Evolutionary conservation across 2,888 invertebrate species (phyloP).

Genomic region (Drosophila nigricruria): DNA sequence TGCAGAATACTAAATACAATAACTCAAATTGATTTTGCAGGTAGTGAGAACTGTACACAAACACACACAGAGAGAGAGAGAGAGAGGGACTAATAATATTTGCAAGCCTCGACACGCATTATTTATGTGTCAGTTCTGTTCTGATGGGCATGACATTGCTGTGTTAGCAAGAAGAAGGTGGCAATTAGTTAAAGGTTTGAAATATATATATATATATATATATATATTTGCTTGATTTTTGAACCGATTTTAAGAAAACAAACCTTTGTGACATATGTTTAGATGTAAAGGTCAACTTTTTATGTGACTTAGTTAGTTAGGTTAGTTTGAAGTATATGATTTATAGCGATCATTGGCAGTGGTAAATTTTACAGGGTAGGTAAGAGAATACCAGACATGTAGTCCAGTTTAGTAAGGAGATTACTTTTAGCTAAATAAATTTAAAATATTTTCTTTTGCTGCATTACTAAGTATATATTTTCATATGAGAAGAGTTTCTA

Average conservation of each 20-base stretch:
- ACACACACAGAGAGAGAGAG: neutral
- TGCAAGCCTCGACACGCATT: constrained; percentile 58
- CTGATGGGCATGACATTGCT: neutral
- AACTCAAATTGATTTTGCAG: constrained; percentile 79
- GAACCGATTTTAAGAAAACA: neutral
- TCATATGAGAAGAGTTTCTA: too few relatives aligned
- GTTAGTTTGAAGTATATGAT: neutral
- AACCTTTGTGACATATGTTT: neutral
- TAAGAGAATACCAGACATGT: neutral
- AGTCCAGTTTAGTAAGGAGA: neutral
- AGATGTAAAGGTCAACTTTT: neutral
- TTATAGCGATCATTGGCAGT: too few relatives aligned
- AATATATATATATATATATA: neutral
- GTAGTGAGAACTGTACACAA: constrained; percentile 16
- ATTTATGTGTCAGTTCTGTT: constrained; percentile 47
- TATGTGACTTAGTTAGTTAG: neutral
- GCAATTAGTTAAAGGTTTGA: constrained; percentile 45
- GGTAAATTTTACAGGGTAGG: neutral
- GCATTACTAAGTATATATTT: neutral
- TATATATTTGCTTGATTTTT: neutral
- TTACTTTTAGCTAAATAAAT: neutral
- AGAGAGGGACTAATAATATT: constrained; percentile 50
- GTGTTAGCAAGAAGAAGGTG: neutral
- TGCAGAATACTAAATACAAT: constrained; percentile 71
- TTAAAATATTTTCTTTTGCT: neutral